Evolutionary conservation across 2,888 invertebrate genomes (phyloP).

Genomic region (Saturnia pavonia): DNA sequence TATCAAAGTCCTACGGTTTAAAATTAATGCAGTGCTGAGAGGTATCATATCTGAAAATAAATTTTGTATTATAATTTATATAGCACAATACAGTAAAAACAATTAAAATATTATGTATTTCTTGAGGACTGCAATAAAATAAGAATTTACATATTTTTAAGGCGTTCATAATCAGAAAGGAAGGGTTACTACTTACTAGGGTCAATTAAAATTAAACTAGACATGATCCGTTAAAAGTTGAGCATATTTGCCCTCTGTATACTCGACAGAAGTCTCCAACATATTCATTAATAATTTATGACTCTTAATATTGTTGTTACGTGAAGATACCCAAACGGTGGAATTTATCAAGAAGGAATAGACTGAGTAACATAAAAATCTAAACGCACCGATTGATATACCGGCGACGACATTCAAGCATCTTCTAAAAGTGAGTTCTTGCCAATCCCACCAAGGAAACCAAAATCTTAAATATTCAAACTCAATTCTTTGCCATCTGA

Average conservation of each 20-base stretch:
- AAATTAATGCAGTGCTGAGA: conserved; percentile 43
- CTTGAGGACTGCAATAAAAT: neutral
- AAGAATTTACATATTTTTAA: neutral
- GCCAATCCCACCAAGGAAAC: conserved; percentile 30
- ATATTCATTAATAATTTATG: neutral
- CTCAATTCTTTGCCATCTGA: conserved; percentile 35
- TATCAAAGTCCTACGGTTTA: conserved; percentile 49
- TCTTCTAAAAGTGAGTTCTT: conserved; percentile 24
- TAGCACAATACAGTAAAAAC: neutral
- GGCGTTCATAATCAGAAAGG: neutral
- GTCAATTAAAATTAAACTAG: neutral
- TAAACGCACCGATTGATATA: conserved; percentile 36
- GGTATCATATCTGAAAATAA: conserved; percentile 45
- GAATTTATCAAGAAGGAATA: neutral
- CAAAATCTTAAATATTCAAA: neutral
- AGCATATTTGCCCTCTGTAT: neutral
- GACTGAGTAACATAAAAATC: neutral
- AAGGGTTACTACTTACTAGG: no score
- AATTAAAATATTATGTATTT: neutral
- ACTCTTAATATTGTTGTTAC: neutral
- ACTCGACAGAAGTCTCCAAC: no score
- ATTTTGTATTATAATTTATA: neutral
- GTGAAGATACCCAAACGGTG: neutral
- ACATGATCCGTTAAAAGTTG: neutral
- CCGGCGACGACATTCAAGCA: conserved; percentile 32